These are phyloP conservation scores for Drosophila azteca DNA, from an alignment of 1,140 invertebrate genomes.

Conservation along the genomic window DNA sequence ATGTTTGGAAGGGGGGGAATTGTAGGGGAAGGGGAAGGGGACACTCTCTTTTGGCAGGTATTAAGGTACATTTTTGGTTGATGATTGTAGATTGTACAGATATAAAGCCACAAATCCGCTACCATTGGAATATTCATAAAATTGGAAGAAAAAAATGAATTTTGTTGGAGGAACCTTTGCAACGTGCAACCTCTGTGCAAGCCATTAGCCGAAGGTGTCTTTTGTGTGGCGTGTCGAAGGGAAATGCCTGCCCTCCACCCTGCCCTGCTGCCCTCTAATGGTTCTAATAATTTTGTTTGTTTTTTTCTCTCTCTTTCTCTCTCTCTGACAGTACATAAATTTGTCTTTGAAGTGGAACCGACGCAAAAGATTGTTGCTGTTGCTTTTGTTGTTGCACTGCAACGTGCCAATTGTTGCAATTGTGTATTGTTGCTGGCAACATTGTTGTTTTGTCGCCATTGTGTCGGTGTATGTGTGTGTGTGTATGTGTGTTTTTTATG, in stretches of 20 bases:
- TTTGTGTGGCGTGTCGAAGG: not conserved
- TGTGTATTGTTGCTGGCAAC: slow-evolving; percentile 55
- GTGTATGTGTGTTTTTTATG: slow-evolving; percentile 4
- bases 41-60: no score
- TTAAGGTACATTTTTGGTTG: no score
- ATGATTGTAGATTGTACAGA: no score
- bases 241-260: not conserved
- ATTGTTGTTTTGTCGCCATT: slow-evolving; percentile 17
- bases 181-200: slow-evolving; percentile 24
- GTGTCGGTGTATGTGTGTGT: not conserved
- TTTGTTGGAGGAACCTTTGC: not conserved
- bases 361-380: slow-evolving; percentile 40
- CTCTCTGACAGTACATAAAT: slow-evolving; percentile 74
- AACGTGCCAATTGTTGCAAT: slow-evolving; percentile 30
- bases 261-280: slow-evolving; percentile 42
- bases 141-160: no score
- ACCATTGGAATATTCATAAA: no score
- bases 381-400: slow-evolving; percentile 39
- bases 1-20: no score
- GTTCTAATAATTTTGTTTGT: slow-evolving; percentile 65
- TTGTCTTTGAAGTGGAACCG: slow-evolving; percentile 76
- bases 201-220: slow-evolving; percentile 54
- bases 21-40: no score
- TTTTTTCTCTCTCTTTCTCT: slow-evolving; percentile 57
- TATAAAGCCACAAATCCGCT: no score